Conservation (phyloP, 2,888 invertebrate species). For the Zaprionus lineosus region DNA sequence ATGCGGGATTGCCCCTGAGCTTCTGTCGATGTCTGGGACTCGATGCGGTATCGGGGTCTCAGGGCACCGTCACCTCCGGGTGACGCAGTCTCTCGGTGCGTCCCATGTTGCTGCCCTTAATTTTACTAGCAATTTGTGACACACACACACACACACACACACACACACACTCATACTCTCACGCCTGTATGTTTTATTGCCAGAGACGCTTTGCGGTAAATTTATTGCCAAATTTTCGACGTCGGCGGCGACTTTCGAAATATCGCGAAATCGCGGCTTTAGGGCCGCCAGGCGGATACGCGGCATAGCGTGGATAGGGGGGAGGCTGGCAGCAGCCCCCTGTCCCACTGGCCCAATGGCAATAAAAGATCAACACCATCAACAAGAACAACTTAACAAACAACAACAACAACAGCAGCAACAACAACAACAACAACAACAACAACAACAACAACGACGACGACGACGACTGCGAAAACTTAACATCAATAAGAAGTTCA, state of each 20-base stretch:
- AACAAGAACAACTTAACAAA: no score
- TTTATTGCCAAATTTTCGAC: slow-evolving; percentile 72
- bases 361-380: slow-evolving; percentile 52
- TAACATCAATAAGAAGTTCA: slow-evolving; percentile 68
- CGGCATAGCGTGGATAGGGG: neutral
- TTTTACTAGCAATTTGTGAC: slow-evolving; percentile 43
- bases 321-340: slow-evolving; percentile 2
- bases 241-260: slow-evolving; percentile 67
- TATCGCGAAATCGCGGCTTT: slow-evolving; percentile 52
- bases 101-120: slow-evolving; percentile 35
- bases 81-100: no score
- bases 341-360: slow-evolving; percentile 39
- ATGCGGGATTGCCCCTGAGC: slow-evolving; percentile 1
- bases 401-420: slow-evolving; percentile 25
- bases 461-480: no score
- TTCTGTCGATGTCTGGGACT: no score
- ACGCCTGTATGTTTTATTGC: slow-evolving; percentile 69
- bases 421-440: slow-evolving; percentile 11
- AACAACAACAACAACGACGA: slow-evolving; percentile 24
- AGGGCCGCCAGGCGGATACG: neutral
- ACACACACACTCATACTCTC: slow-evolving; percentile 29
- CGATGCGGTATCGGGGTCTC: no score
- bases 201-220: slow-evolving; percentile 67
- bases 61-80: no score
- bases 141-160: neutral